These are phyloP conservation scores for Sebastes oblongus DNA, from an alignment of 2,797 vertebrate species.

Conservation along the genomic window DNA sequence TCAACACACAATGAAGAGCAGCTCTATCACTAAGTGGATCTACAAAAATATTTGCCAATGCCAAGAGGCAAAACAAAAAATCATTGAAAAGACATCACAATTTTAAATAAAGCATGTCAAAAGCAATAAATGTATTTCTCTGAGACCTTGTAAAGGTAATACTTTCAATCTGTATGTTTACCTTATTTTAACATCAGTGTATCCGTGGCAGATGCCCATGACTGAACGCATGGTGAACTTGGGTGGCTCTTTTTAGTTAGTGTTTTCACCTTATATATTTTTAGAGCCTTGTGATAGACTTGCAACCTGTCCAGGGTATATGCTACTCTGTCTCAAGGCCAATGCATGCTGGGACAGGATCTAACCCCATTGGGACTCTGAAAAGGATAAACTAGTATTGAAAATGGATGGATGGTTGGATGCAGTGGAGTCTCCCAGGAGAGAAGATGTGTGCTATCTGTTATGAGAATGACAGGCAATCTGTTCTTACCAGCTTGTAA, in stretches of 20 bases:
- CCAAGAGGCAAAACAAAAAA: conserved; percentile 8
- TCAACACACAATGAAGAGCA: conserved; percentile 46
- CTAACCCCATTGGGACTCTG: conserved; percentile 18
- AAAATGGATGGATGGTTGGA: conserved; percentile 40
- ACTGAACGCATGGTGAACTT: background rate
- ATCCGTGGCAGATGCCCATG: background rate
- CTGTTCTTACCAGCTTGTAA: conserved; percentile 6
- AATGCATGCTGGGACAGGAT: conserved; percentile 15
- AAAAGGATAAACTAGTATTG: conserved; percentile 27
- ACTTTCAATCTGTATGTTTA: background rate
- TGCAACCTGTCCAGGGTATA: background rate
- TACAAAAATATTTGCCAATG: conserved; percentile 20
- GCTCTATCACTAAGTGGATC: conserved; percentile 23
- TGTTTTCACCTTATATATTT: conserved; percentile 6
- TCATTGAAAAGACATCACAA: conserved; percentile 5
- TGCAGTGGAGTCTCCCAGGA: conserved; percentile 12
- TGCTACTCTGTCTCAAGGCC: background rate
- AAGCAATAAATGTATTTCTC: background rate
- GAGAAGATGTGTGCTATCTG: conserved; percentile 19
- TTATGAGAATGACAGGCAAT: conserved; percentile 27
- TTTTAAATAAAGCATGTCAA: conserved; percentile 12
- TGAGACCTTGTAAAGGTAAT: background rate
- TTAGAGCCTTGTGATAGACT: background rate
- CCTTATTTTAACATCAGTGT: background rate
- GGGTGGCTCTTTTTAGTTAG: background rate